These are phyloP conservation scores for Lophotis ruficrista DNA, from an alignment of 2,113 vertebrate species.

Conservation along the genomic window DNA sequence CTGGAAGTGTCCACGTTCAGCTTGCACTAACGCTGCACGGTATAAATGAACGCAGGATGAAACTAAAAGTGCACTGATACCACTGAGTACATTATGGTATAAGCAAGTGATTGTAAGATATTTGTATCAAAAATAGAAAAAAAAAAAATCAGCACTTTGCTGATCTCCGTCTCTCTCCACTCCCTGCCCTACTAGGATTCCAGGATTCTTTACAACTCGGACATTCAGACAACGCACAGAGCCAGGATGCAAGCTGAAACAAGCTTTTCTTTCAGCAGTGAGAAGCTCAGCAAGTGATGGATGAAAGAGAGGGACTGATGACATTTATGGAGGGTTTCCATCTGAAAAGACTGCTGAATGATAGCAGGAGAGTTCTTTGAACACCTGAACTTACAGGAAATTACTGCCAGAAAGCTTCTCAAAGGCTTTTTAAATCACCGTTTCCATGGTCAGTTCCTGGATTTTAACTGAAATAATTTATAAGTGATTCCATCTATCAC, in stretches of 20 bases:
- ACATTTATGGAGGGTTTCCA: not conserved
- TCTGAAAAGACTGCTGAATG: not conserved
- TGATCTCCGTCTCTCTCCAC: not conserved
- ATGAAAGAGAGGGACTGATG: not conserved
- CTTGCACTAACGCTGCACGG: not conserved
- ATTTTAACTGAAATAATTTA: not conserved
- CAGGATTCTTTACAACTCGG: not conserved
- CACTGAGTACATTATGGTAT: not conserved
- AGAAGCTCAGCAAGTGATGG: not conserved
- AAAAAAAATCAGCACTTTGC: not conserved
- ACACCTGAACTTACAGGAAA: not conserved
- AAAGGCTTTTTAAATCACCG: not conserved
- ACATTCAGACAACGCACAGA: not conserved
- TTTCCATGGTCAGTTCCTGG: not conserved
- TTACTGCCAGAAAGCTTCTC: not conserved
- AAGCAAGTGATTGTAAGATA: not conserved
- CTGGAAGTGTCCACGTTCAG: not conserved
- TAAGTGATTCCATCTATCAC: not conserved
- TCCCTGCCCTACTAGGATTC: not conserved
- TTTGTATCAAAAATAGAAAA: not conserved
- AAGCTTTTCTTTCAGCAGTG: not conserved
- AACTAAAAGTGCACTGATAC: not conserved
- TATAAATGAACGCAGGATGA: not conserved
- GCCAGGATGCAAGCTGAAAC: not conserved
- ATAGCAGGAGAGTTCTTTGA: not conserved